Base-by-base conservation (phyloP, 64 coral and sea anemone genomes). In the Stichodactyla helianthus region DNA sequence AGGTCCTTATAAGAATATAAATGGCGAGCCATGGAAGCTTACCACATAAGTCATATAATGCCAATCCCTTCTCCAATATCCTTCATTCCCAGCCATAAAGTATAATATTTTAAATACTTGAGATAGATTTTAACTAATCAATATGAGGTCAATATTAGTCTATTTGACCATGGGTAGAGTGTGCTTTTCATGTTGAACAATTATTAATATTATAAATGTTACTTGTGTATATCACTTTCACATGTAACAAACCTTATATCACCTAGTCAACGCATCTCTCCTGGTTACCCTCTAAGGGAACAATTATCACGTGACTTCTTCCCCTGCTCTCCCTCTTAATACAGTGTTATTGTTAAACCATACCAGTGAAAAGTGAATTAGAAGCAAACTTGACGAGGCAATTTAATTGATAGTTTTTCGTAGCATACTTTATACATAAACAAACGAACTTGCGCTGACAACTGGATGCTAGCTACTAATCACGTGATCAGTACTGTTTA, bases 1-100 rank as follows among this genome's bases (percentile, higher is more conserved):
- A 51, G 97, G 97, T 23, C 85, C 93, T 16, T 99, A 93, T 90
- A 89, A 85, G 53, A 94, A 95, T 79, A 87, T 95, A 83, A 88
- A 90, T 64, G 97, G 97, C 4, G 93, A 92, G 13, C 51, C 88
- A 74, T 99, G 97, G 97, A 97, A 97, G 53, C 83, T 84, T 13
- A 59, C 53, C 50, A 81, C 78, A 54, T 81, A 81, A 54, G 52
- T 52, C 78, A 81, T 79, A 65, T 79, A 65, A 22, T 65, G 22
- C 22, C 22, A 18, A 65, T 19, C 62, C 14, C 62, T 44, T 44
- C 35, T 3, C 35, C 35, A 3, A 44, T 44, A 44, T 44, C 35
- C 35, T 44, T 44, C 62, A n/a, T 0, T 13, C 68, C 25, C 25
- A 31, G 19, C 68, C 9, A 74, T 19, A 74, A 27, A 74, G 68